Percentiles rank a stretch among this genome's conserved stretches.
phyloP scores from a whole-genome alignment of 2,113 vertebrate species.

The Corythoichthys intestinalis region DNA sequence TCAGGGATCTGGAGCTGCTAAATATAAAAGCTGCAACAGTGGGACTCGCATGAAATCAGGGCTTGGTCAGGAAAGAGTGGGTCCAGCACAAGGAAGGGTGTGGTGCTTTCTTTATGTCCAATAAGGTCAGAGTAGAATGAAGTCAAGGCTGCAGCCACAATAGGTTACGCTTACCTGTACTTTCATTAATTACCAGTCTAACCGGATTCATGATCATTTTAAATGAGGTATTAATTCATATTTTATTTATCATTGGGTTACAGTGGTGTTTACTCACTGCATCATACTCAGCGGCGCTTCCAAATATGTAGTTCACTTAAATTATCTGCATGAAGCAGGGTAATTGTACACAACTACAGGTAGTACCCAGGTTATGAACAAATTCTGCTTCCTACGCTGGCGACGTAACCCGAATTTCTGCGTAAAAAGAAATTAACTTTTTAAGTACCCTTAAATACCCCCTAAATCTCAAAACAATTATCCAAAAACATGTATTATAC shows the following conservation, averaged over 20 bases:
- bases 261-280: neutral
- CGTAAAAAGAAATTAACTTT: no score
- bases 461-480: no score
- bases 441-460: no score
- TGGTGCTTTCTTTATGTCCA: slow-evolving; percentile 47
- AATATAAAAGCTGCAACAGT: slow-evolving; percentile 60
- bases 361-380: no score
- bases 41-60: slow-evolving; percentile 63
- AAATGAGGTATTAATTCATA: neutral
- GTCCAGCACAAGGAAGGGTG: slow-evolving; percentile 54
- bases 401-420: no score
- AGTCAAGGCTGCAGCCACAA: neutral
- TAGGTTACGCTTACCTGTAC: neutral
- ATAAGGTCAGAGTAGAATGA: slow-evolving; percentile 71
- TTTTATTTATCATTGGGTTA: neutral
- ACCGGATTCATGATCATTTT: neutral
- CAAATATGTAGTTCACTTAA: neutral
- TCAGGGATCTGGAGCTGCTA: slow-evolving; percentile 59
- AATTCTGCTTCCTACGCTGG: no score
- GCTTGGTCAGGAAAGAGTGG: slow-evolving; percentile 60
- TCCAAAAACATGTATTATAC: no score
- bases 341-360: neutral
- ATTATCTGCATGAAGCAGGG: neutral
- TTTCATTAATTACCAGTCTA: neutral
- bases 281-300: neutral